Base-by-base conservation (phyloP, 2,888 invertebrate species). In the Apodemia duryi region DNA sequence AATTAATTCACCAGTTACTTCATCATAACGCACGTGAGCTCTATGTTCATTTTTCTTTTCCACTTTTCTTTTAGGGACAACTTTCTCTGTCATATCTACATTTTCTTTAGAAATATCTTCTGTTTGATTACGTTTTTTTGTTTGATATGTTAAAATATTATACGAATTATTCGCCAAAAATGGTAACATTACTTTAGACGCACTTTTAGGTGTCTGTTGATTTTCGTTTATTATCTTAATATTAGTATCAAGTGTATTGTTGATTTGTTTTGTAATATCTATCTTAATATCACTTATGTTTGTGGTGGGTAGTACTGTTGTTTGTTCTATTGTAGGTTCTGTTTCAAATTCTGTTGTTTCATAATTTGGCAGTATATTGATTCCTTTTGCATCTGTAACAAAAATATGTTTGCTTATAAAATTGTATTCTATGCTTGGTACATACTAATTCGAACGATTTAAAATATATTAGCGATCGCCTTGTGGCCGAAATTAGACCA, bases 1-100 rank as follows among this genome's bases (percentile, higher is more conserved):
- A 11, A 88, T 80, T 41, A 89, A 69, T 73, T 89, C 90, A 49
- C 90, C 91, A 4, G 90, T 91, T 0, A 88, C 87, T 75, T 88
- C 88, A 67, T 91, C 89, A 65, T 91, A 91, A 67, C 84, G 80
- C 1, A 82, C 79, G 69, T 89, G 88, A 63, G 82, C 79, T 72
- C 81, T 81, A 28, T 84, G 74, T 49, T 85, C 82, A 13, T 83
- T 80, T 71, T 82, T 82, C 61, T 81, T 80, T 52, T 74, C 74
- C 11, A 77, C 72, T 67, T 77, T 78, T 66, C 70, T 77, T 4
- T 9, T 11, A 29, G 29, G 29, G 29, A 54, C 2, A 29, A 54
- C 1, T 29, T 54, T 29, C n/a, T 54, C 54, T 28, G 4, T 54
- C 1, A 72, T 64, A 43, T 74, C 66, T 43, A 78, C 81, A 21